Evolutionary conservation across 2,797 vertebrate genomes (phyloP).

Genomic region (Rhabdomys pumilio): DNA sequence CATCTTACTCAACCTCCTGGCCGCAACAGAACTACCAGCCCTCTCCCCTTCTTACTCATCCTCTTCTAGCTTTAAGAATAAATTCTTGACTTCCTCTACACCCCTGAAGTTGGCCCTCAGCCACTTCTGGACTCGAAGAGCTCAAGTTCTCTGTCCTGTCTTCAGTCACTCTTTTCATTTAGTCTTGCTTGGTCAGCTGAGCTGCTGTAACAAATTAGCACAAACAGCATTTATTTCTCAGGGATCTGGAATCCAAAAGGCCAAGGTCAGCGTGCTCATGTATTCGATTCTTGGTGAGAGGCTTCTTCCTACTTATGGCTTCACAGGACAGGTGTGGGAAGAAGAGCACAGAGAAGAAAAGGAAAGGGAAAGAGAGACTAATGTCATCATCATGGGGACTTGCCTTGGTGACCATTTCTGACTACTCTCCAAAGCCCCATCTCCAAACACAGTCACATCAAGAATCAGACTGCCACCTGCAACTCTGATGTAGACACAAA

Average conservation of each 20-base stretch:
- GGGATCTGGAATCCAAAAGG: neutral
- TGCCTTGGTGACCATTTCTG: neutral
- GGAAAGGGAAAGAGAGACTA: neutral
- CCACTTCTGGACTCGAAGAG: neutral
- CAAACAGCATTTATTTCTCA: neutral
- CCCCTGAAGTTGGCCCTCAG: neutral
- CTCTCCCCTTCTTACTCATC: neutral
- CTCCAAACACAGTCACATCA: neutral
- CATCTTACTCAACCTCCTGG: neutral
- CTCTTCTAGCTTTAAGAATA: neutral
- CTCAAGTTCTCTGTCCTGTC: neutral
- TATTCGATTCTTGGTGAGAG: neutral
- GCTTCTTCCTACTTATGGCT: neutral
- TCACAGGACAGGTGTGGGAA: neutral
- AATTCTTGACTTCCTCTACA: neutral
- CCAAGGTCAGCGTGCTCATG: neutral
- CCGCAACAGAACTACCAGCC: accelerated
- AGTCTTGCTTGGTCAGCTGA: neutral
- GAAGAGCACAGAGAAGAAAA: neutral
- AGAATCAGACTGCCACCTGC: neutral
- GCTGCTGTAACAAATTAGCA: neutral
- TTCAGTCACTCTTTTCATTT: neutral
- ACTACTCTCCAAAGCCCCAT: neutral
- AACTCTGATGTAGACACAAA: neutral
- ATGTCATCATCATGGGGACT: neutral